These are phyloP conservation scores for Drosophila nigromelanica DNA, from an alignment of 1,140 invertebrate genomes.

Conservation along the genomic window DNA sequence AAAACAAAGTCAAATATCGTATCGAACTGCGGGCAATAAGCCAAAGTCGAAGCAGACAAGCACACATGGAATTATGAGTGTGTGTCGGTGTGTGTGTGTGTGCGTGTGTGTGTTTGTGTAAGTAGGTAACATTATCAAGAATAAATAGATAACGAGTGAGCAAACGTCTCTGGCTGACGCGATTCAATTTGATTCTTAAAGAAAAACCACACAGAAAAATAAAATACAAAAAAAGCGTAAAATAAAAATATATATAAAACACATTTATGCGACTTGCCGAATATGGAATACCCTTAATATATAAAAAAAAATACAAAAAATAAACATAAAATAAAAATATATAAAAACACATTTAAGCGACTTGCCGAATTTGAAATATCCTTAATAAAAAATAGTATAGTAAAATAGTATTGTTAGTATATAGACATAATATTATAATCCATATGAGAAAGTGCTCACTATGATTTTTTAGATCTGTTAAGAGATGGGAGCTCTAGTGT, in stretches of 20 bases:
- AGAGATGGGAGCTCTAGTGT: no score
- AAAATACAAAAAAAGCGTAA: not conserved
- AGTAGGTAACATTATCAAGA: constrained; percentile 63
- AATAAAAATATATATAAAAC: not conserved
- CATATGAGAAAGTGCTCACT: no score
- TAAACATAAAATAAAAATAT: no score
- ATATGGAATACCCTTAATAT: not conserved
- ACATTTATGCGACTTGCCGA: not conserved
- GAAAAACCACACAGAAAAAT: constrained; percentile 48
- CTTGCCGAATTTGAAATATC: no score
- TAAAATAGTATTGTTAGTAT: no score
- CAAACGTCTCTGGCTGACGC: constrained; percentile 45
- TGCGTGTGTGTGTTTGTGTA: constrained; percentile 23
- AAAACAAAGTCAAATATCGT: constrained; percentile 41
- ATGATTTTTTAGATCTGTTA: no score
- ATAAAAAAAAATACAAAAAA: no score
- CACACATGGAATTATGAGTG: not conserved
- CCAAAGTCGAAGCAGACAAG: constrained; percentile 61
- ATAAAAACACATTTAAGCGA: no score
- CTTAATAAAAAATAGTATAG: no score
- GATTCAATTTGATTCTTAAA: constrained; percentile 62
- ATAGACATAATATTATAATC: no score
- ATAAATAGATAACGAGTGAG: constrained; percentile 65
- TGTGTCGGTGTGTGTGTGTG: constrained; percentile 10
- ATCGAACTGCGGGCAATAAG: constrained; percentile 61